Conservation (phyloP, 2,888 invertebrate genomes). For the Volucella zonaria region DNA sequence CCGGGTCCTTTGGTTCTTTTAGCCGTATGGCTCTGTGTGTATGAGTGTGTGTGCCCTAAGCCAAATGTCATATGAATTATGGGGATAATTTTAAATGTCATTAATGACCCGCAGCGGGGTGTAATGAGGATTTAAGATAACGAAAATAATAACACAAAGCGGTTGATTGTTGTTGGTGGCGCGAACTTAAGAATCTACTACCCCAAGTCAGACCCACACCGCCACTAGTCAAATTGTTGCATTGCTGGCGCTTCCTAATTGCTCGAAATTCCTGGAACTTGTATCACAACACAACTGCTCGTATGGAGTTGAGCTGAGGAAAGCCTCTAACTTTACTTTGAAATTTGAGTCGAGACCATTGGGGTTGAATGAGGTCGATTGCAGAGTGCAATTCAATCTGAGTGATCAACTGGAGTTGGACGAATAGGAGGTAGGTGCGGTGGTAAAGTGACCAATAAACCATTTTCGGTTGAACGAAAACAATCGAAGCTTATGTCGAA, state of each 20-base stretch:
- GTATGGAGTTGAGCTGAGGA: not conserved
- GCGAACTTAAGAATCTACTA: constrained; percentile 23
- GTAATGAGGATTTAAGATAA: constrained; percentile 68
- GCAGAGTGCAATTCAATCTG: not conserved
- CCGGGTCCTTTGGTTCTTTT: too few species aligned
- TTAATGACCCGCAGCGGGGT: constrained; percentile 61
- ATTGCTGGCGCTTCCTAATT: constrained; percentile 42
- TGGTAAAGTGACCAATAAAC: constrained; percentile 66
- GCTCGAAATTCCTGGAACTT: constrained; percentile 49
- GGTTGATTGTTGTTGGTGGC: constrained; percentile 47
- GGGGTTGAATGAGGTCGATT: not conserved
- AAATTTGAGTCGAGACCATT: constrained; percentile 20
- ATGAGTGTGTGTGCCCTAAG: not conserved
- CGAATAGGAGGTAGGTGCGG: too few species aligned
- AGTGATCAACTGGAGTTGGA: not conserved
- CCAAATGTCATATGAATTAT: constrained; percentile 68
- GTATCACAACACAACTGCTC: not conserved
- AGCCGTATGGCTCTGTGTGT: not conserved
- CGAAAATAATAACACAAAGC: constrained; percentile 51
- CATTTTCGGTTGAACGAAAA: constrained; percentile 56
- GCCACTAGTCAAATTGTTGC: not conserved
- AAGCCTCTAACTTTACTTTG: constrained; percentile 36
- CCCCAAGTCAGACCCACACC: not conserved
- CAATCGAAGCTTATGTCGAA: constrained; percentile 70
- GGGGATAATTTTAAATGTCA: constrained; percentile 66